These are phyloP conservation scores for Meloidogyne chitwoodi DNA, from an alignment of 1,140 invertebrate genomes.

Conservation along the genomic window DNA sequence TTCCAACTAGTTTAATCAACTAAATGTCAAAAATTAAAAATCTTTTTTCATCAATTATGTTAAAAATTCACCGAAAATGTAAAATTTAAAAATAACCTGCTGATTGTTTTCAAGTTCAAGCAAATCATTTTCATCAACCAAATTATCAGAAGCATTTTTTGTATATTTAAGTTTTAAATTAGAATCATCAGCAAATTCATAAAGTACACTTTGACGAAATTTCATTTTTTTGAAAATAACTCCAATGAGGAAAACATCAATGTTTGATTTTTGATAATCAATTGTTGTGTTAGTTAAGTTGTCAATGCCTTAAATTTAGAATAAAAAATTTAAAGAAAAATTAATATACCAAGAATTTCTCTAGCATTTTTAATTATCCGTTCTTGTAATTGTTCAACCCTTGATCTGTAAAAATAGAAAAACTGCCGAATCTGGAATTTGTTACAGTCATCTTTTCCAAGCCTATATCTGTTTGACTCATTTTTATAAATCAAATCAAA, in stretches of 20 bases:
- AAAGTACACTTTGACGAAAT: conserved; percentile 33
- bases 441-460: not conserved
- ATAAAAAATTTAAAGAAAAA: not conserved
- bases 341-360: conserved; percentile 12
- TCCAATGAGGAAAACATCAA: conserved; percentile 26
- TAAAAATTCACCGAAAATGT: too few relatives aligned
- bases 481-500: not conserved
- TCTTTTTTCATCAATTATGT: too few relatives aligned
- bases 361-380: conserved; percentile 13
- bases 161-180: conserved; percentile 25
- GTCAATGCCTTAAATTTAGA: not conserved
- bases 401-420: not conserved
- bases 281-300: conserved; percentile 1
- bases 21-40: not conserved
- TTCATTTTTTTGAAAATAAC: conserved; percentile 37
- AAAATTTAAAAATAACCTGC: conserved; percentile 33
- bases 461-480: not conserved
- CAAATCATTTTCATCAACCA: conserved; percentile 20
- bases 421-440: conserved; percentile 12
- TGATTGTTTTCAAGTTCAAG: conserved; percentile 39
- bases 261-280: not conserved
- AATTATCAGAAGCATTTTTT: conserved; percentile 18
- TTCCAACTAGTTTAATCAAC: conserved; percentile 30
- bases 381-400: not conserved
- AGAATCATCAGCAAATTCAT: conserved; percentile 31